These are phyloP conservation scores for Trilocha varians DNA, from an alignment of 2,888 invertebrate species.

Conservation along the genomic window DNA sequence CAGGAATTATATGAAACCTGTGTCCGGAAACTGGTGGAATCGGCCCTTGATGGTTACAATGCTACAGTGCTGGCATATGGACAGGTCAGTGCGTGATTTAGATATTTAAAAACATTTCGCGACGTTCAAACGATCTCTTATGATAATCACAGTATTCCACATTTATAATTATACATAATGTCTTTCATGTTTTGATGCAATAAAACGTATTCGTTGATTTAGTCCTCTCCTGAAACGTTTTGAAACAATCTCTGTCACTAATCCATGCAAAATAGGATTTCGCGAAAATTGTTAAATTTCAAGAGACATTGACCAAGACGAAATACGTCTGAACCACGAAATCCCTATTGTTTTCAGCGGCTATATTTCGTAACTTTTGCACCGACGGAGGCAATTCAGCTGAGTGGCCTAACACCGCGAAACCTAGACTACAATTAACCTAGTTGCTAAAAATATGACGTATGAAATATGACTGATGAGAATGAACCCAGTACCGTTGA, in stretches of 20 bases:
- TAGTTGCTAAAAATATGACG: constrained; percentile 26
- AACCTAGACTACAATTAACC: constrained; percentile 19
- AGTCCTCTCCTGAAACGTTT: too few relatives aligned
- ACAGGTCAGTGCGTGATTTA: constrained; percentile 74
- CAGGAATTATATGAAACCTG: constrained; percentile 86
- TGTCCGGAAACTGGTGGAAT: constrained; percentile 89
- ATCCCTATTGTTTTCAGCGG: not conserved
- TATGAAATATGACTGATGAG: not conserved
- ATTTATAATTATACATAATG: too few relatives aligned
- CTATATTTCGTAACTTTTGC: not conserved
- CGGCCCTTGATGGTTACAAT: constrained; percentile 96
- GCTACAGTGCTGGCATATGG: constrained; percentile 98
- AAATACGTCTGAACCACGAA: not conserved
- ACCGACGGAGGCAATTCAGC: not conserved
- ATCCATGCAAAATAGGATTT: too few relatives aligned
- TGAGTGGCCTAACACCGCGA: not conserved
- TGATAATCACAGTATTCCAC: too few relatives aligned
- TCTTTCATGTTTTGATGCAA: too few relatives aligned
- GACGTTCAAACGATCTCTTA: too few relatives aligned
- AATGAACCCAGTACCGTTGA: too few relatives aligned
- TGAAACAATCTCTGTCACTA: too few relatives aligned
- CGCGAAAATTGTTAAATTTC: too few relatives aligned
- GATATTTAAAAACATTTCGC: not conserved
- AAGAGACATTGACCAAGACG: not conserved
- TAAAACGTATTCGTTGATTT: too few relatives aligned